Conservation (phyloP, 2,797 vertebrate genomes). For the Gymnoscopelus braueri region DNA sequence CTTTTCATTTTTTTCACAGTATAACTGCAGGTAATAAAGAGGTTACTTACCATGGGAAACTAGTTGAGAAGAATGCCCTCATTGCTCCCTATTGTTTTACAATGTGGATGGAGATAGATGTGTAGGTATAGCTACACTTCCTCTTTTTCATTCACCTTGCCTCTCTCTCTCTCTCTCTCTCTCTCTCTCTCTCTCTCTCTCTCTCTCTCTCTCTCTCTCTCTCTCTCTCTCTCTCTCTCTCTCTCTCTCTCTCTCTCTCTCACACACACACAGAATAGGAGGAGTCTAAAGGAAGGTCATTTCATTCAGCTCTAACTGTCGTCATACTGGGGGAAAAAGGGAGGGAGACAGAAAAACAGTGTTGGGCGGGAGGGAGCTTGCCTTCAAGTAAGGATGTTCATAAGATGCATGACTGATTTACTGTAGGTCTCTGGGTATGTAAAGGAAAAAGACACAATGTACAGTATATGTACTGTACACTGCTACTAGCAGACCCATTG, state of each 20-base stretch:
- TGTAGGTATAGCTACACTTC: conserved; percentile 49
- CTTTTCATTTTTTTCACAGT: conserved; percentile 7
- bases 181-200: conserved; percentile 18
- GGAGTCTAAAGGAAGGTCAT: conserved; percentile 71
- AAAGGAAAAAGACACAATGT: no score
- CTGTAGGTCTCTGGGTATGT: no score
- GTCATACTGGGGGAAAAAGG: conserved; percentile 62
- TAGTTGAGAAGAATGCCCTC: conserved; percentile 48
- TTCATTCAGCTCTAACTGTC: conserved; percentile 75
- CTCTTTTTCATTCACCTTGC: conserved; percentile 43
- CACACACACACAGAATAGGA: conserved; percentile 58
- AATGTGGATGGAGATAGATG: conserved; percentile 53
- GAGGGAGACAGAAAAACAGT: conserved; percentile 39
- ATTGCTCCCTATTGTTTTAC: conserved; percentile 56
- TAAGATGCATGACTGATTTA: no score
- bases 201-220: conserved; percentile 15
- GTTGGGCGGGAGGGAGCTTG: conserved; percentile 36
- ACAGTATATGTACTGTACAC: no score
- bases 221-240: conserved; percentile 9
- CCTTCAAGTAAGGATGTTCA: conserved; percentile 10
- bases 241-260: conserved; percentile 11
- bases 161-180: conserved; percentile 14
- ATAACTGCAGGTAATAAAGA: conserved; percentile 29
- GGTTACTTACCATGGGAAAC: conserved; percentile 73
- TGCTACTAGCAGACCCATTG: no score